Conservation (phyloP, 2,888 invertebrate species). For the Oxyteleia sp. region DNA sequence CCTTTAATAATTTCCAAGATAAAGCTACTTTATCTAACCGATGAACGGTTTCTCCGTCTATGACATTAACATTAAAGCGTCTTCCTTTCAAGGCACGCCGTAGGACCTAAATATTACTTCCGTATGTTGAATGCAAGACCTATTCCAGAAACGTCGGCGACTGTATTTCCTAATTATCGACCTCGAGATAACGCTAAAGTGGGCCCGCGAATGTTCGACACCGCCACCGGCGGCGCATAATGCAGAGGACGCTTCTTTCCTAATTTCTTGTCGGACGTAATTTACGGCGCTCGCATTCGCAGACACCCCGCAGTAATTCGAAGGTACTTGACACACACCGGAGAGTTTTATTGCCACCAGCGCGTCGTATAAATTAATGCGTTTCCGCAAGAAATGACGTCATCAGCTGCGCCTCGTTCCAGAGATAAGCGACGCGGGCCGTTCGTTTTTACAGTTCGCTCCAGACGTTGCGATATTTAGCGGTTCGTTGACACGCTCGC, state of each 20-base stretch:
- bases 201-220: constrained; percentile 30
- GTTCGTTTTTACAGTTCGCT: constrained; percentile 76
- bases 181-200: constrained; percentile 6
- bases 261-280: constrained; percentile 55
- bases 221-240: neutral
- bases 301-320: constrained; percentile 63
- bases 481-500: constrained; percentile 55
- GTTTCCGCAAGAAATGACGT: constrained; percentile 85
- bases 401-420: constrained; percentile 74
- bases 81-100: too few relatives aligned
- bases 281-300: constrained; percentile 54
- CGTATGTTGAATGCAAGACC: too few relatives aligned
- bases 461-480: constrained; percentile 58
- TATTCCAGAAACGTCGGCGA: too few relatives aligned
- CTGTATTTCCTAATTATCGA: too few relatives aligned
- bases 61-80: too few relatives aligned
- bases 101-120: too few relatives aligned
- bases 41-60: too few relatives aligned
- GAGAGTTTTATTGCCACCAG: constrained; percentile 65
- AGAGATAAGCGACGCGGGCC: constrained; percentile 68
- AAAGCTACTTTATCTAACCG: too few relatives aligned
- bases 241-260: neutral
- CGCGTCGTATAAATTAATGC: constrained; percentile 81
- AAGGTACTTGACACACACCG: constrained; percentile 62
- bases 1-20: too few relatives aligned